These are phyloP conservation scores for Chrysocyon brachyurus DNA, from an alignment of 2,797 vertebrate genomes.

Conservation along the genomic window DNA sequence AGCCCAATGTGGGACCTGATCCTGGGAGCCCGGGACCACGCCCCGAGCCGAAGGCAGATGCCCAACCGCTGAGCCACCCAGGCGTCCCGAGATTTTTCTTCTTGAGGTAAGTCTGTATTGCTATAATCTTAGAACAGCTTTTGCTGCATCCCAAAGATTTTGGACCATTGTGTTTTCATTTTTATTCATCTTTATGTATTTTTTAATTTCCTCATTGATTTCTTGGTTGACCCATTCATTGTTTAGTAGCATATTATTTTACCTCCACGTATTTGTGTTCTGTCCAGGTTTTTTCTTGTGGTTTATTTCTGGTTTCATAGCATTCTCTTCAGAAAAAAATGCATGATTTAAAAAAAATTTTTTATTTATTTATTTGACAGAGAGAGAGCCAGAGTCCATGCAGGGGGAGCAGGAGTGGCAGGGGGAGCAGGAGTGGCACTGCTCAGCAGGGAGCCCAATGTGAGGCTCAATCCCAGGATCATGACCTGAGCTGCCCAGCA, in stretches of 20 bases:
- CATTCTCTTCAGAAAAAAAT: not conserved
- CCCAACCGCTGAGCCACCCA: no score
- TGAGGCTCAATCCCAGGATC: no score
- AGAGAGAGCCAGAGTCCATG: no score
- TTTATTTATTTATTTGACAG: no score
- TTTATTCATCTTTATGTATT: not conserved
- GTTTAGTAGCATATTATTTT: not conserved
- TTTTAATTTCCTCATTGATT: not conserved
- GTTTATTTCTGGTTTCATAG: not conserved
- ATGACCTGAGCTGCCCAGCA: no score
- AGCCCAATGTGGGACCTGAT: no score
- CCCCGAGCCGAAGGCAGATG: no score
- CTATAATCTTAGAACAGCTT: not conserved
- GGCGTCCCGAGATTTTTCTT: not conserved
- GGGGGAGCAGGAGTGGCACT: no score
- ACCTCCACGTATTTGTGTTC: not conserved
- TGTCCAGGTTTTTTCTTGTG: not conserved
- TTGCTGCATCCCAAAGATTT: not conserved
- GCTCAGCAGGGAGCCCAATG: no score
- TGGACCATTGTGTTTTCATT: not conserved
- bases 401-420: no score
- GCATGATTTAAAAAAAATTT: not conserved
- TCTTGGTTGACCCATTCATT: not conserved
- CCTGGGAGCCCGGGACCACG: no score
- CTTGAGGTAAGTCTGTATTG: not conserved